A percentile compares a stretch with the other conserved stretches of the same genome.
Conservation (phyloP, 1,140 invertebrate species). For the Pseudomyrmex flavicornis region DNA sequence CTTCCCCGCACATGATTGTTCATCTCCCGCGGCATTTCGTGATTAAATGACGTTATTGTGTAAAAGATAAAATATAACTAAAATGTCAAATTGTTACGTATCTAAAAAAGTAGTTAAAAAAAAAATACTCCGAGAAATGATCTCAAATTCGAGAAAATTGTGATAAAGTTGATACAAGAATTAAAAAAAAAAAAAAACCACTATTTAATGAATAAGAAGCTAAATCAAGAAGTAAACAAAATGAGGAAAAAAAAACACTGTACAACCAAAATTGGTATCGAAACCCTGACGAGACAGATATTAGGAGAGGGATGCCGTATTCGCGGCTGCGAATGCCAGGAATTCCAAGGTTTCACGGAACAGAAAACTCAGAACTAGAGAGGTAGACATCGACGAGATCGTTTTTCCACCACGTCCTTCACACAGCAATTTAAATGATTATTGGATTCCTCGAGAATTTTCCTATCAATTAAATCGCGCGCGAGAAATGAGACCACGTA, state of each 20-base stretch:
- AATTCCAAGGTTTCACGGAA: conserved; percentile 40
- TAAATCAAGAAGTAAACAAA: conserved; percentile 13
- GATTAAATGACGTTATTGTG: too few relatives aligned
- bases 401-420: conserved; percentile 48
- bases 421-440: conserved; percentile 53
- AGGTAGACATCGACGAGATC: conserved; percentile 42
- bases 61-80: too few relatives aligned
- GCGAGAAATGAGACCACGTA: background rate
- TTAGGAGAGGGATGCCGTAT: conserved; percentile 9
- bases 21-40: background rate
- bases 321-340: conserved; percentile 30
- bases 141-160: background rate
- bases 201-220: conserved; percentile 33
- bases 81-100: background rate
- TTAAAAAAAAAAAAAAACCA: background rate
- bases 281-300: conserved; percentile 8
- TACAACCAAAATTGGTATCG: background rate
- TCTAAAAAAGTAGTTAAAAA: too few relatives aligned
- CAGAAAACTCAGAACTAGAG: conserved; percentile 30
- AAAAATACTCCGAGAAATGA: too few relatives aligned
- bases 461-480: conserved; percentile 4
- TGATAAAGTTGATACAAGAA: background rate
- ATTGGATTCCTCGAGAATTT: conserved; percentile 59
- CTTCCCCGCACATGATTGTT: background rate
- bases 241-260: background rate